These are phyloP conservation scores for Scophthalmus maximus DNA, from an alignment of 2,113 vertebrate genomes.

Conservation along the genomic window DNA sequence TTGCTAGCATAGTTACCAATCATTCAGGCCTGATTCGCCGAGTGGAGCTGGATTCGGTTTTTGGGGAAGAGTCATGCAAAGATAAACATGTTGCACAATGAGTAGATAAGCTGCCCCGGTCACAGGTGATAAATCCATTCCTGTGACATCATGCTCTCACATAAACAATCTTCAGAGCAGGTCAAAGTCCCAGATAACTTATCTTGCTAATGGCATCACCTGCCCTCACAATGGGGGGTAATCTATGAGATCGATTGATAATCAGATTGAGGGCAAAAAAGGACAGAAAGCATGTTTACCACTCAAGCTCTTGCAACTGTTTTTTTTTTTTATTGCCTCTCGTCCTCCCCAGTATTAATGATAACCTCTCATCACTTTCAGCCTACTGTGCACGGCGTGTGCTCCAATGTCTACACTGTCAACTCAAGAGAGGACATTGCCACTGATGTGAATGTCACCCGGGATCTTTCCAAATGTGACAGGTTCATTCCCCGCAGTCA, in stretches of 20 bases:
- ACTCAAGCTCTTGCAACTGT: not conserved
- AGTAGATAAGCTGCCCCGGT: constrained; percentile 65
- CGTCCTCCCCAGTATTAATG: constrained; percentile 10
- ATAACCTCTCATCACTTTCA: constrained; percentile 64
- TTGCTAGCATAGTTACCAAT: constrained; percentile 11
- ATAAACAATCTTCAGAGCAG: constrained; percentile 40
- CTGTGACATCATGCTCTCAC: constrained; percentile 52
- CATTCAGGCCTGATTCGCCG: not conserved
- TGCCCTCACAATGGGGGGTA: constrained; percentile 40
- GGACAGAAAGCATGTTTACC: constrained; percentile 17
- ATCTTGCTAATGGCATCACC: constrained; percentile 60
- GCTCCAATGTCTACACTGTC: constrained; percentile 83
- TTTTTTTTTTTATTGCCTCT: constrained; percentile 17
- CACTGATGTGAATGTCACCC: constrained; percentile 84
- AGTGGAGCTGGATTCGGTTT: constrained; percentile 14
- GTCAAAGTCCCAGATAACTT: constrained; percentile 75
- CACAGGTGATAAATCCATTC: constrained; percentile 49
- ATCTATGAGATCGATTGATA: constrained; percentile 51
- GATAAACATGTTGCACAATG: constrained; percentile 70
- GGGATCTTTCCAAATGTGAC: constrained; percentile 86
- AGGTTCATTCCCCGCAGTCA: constrained; percentile 81
- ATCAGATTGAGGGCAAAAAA: constrained; percentile 20
- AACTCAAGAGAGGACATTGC: constrained; percentile 80
- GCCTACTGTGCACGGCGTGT: constrained; percentile 90
- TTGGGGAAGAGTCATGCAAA: constrained; percentile 9